These are phyloP conservation scores for Meganola albula DNA, from an alignment of 2,888 invertebrate genomes.

Conservation along the genomic window DNA sequence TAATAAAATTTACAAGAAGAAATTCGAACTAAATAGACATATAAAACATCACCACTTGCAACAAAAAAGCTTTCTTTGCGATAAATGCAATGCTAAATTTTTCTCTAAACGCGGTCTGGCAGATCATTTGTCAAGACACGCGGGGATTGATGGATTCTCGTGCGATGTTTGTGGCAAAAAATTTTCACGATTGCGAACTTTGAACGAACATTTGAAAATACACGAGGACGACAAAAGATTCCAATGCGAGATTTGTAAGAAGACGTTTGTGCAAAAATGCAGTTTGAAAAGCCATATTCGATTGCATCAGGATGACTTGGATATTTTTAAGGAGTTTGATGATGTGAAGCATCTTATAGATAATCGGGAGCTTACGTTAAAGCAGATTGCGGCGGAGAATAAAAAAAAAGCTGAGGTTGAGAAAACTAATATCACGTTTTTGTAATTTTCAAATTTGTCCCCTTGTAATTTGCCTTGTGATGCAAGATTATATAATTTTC, in stretches of 20 bases:
- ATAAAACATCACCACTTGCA: conserved; percentile 68
- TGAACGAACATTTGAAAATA: conserved; percentile 56
- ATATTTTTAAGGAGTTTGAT: conserved; percentile 71
- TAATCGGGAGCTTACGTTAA: conserved; percentile 62
- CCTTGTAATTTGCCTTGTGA: too few species aligned
- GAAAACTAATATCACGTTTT: conserved; percentile 35
- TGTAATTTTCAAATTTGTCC: too few species aligned
- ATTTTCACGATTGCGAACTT: conserved; percentile 48
- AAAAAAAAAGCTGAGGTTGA: conserved; percentile 49
- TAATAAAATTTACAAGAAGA: conserved; percentile 64
- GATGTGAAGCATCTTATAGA: conserved; percentile 70
- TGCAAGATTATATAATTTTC: too few species aligned
- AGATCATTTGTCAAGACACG: conserved; percentile 56
- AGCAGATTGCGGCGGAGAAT: conserved; percentile 63
- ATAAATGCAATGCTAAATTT: conserved; percentile 64
- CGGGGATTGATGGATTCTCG: conserved; percentile 46
- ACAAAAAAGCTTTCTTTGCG: conserved; percentile 59
- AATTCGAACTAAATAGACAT: conserved; percentile 63
- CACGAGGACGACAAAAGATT: conserved; percentile 59
- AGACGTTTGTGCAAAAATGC: conserved; percentile 64
- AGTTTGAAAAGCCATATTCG: conserved; percentile 62
- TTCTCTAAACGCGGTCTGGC: conserved; percentile 62
- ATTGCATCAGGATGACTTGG: conserved; percentile 64
- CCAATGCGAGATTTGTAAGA: conserved; percentile 64
- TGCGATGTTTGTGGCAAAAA: conserved; percentile 61